A percentile compares a stretch with the other conserved stretches of the same genome.
phyloP scores from a whole-genome alignment of 2,113 vertebrate genomes.

The Amblyornis subalaris region DNA sequence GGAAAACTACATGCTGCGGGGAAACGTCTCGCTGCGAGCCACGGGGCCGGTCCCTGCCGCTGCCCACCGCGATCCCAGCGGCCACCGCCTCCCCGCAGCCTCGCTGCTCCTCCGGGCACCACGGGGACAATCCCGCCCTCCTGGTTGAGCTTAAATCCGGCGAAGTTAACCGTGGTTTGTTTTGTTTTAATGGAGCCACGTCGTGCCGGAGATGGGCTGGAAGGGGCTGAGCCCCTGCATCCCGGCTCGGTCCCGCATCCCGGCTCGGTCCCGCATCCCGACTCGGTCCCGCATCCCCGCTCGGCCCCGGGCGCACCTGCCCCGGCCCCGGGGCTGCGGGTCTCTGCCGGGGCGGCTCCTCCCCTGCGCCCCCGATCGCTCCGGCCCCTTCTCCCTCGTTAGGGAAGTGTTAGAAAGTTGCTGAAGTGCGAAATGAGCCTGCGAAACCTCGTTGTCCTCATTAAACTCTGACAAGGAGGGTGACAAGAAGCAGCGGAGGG shows the following conservation, averaged over 20 bases:
- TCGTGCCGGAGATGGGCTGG: background rate
- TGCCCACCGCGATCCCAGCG: background rate
- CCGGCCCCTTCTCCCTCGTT: constrained; percentile 73
- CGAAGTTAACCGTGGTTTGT: background rate
- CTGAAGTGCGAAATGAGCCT: constrained; percentile 92
- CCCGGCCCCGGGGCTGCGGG: background rate
- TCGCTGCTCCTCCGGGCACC: background rate
- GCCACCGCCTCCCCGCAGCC: background rate
- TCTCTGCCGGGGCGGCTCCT: background rate
- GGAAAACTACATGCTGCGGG: background rate
- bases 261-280: background rate
- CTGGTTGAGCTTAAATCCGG: background rate
- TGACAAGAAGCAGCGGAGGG: constrained; percentile 88
- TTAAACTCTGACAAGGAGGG: constrained; percentile 93
- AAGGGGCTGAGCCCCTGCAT: background rate
- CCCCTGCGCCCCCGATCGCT: background rate
- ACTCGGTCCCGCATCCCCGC: background rate
- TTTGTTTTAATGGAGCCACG: background rate
- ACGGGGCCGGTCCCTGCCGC: background rate
- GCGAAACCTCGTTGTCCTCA: constrained; percentile 88
- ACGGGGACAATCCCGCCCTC: background rate
- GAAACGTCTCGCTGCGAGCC: background rate
- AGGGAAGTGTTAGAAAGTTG: constrained; percentile 90
- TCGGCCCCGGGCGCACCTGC: background rate
- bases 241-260: background rate